Base-by-base conservation (phyloP, 2,113 vertebrate genomes). In the Podarcis cretensis region DNA sequence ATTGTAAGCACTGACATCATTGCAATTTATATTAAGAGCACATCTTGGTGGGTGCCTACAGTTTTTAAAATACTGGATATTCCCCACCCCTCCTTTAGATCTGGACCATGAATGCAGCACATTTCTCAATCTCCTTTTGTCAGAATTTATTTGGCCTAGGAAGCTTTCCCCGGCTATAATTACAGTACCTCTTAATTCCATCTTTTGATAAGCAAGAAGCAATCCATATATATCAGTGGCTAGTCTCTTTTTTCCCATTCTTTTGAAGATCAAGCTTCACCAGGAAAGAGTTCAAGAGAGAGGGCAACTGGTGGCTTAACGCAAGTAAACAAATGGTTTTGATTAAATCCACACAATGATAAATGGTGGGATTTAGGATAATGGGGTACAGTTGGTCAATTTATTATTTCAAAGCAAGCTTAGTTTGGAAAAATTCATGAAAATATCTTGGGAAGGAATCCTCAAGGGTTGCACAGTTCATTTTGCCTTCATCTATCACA, bases 361-460 rank as follows among this genome's bases (percentile, higher is more conserved):
- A 80, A 92, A 43, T 57, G 66, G 25, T 85, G 59, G 83, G 83
- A 81, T 91, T 90, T 73, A 86, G 8, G 92, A 79, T 85, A 90
- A 79, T 76, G 75, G 87, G 43, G 8, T 32, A 86, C 66, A 87
- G 65, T 87, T 37, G 20, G 30, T 89, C 71, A 35, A 57, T 89
- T 88, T 89, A 65, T 88, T 89, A 2, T 86, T 91, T 68, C 68
- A 92, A 85, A 74, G 73, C 84, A 91, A 92, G 20, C 48, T 81
- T 76, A 88, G 27, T 87, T 88, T 23, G 87, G 76, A 85, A 81
- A 84, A 25, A 1, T 10, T n/a, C 5, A 3, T 66, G 6, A 87
- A 66, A 85, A 87, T 87, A 84, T 63, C 32, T 77, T 78, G 74
- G 73, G 14, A 86, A 40, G 35, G 73, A 77, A 86, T 66, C 35